Base-by-base conservation (phyloP, 2,113 vertebrate genomes). In the Meriones unguiculatus region DNA sequence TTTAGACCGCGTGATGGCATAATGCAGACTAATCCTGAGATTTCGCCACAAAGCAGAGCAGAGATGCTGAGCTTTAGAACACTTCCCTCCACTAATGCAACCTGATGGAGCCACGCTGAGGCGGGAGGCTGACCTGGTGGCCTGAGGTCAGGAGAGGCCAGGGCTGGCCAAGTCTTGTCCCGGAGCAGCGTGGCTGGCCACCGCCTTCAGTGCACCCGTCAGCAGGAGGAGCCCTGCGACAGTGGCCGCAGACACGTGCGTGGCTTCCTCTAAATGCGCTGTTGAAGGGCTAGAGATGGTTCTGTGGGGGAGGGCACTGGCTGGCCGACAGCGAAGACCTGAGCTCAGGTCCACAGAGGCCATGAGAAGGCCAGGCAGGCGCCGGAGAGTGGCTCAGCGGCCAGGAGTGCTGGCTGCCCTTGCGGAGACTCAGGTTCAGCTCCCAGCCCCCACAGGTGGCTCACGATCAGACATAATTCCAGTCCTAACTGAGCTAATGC, bases 21-120 rank as follows among this genome's bases (percentile, higher is more conserved):
- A 75, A 95, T 32, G 4, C 50, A 24, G 84, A 92, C 38, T 87
- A 93, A 95, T 87, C 93, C 96, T 57, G 35, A 89, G 94, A 78
- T 64, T 90, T 77, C 89, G 81, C 78, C 46, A 90, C 15, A 95
- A 96, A 92, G 70, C 88, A 73, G 52, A 46, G 25, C 5, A 52
- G 50, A 80, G 78, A 95, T 92, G 62, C 46, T 75, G 93, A 73
- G 32, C 7, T 13, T 72, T 59, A 17, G 73, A 87, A 7, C 24
- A 17, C 24, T 38, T 78, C 77, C 62, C 62, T 92, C 52, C 52
- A 35, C 1, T 81, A 81, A 89, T 54, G 38, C 22, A 73, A 69
- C 52, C 46, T 46, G 46, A 46, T 4, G 46, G 46, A 5, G 46
- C 46, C 46, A 7, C 3, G 1, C 32, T 14, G 50, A 24, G 46